These are phyloP conservation scores for Phylloscopus trochilus DNA, from an alignment of 2,113 vertebrate species.

Conservation along the genomic window DNA sequence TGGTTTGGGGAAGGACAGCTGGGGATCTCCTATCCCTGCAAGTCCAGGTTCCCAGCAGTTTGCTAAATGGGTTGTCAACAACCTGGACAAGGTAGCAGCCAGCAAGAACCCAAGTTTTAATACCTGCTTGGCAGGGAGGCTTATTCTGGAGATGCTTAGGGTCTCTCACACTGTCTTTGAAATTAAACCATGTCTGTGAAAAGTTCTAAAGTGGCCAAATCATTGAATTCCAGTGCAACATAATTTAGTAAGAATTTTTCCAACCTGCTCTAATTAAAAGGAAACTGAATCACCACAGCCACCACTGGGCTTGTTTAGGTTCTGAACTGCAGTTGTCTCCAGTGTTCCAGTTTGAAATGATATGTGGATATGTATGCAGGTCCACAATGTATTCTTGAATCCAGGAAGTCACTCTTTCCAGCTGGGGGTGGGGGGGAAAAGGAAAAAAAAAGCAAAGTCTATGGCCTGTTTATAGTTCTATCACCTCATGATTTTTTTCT, in stretches of 20 bases:
- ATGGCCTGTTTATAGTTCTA: background rate
- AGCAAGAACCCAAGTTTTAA: background rate
- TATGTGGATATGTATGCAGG: background rate
- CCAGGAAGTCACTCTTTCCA: background rate
- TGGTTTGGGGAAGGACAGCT: background rate
- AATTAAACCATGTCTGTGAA: background rate
- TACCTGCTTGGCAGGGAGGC: background rate
- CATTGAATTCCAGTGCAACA: background rate
- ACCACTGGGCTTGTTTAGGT: background rate
- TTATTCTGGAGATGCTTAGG: background rate
- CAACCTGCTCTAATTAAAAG: background rate
- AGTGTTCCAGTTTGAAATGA: background rate
- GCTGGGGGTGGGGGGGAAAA: background rate
- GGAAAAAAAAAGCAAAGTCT: background rate
- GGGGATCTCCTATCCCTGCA: background rate
- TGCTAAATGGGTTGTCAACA: background rate
- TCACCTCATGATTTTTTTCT: slow-evolving; percentile 19
- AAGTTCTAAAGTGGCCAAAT: background rate
- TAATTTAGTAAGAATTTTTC: background rate
- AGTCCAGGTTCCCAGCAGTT: background rate
- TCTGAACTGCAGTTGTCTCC: background rate
- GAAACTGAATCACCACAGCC: background rate
- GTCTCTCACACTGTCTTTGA: background rate
- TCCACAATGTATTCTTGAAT: background rate
- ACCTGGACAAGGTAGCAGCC: background rate